phyloP scores from a whole-genome alignment of 2,113 vertebrate genomes.

The Otus sunia region DNA sequence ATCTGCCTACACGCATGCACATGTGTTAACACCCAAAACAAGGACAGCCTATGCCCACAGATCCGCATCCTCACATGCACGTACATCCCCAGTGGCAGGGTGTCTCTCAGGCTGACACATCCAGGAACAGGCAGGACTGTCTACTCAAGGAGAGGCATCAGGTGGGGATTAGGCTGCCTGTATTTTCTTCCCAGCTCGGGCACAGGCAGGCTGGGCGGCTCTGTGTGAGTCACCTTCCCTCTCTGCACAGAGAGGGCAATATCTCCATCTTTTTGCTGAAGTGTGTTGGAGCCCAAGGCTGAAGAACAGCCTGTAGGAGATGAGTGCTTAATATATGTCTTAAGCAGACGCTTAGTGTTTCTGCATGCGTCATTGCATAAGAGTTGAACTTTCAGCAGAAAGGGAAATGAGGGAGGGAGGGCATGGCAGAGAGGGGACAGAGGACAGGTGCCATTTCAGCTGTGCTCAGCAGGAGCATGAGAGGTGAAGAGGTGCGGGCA shows the following conservation, averaged over 20 bases:
- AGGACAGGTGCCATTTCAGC: background rate
- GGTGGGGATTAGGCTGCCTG: background rate
- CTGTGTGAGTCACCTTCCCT: background rate
- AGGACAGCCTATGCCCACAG: background rate
- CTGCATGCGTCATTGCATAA: background rate
- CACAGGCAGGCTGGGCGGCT: background rate
- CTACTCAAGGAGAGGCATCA: background rate
- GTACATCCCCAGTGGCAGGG: fast-evolving
- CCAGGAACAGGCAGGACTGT: background rate
- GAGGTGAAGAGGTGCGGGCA: background rate
- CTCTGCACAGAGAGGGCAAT: background rate
- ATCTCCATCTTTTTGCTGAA: background rate
- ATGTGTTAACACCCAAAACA: background rate
- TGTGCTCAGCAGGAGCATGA: background rate
- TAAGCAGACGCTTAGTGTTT: background rate
- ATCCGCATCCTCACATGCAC: background rate
- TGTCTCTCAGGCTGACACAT: background rate
- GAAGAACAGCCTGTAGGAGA: background rate
- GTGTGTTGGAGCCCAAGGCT: background rate
- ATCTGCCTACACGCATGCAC: fast-evolving
- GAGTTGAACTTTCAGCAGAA: background rate
- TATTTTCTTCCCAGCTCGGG: background rate
- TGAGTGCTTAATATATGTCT: background rate
- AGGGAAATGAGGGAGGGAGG: background rate
- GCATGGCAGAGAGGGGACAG: background rate